Percentiles rank a stretch among this genome's conserved stretches.
Conservation (phyloP, 2,888 invertebrate species). For the Calliopum simillimum region DNA sequence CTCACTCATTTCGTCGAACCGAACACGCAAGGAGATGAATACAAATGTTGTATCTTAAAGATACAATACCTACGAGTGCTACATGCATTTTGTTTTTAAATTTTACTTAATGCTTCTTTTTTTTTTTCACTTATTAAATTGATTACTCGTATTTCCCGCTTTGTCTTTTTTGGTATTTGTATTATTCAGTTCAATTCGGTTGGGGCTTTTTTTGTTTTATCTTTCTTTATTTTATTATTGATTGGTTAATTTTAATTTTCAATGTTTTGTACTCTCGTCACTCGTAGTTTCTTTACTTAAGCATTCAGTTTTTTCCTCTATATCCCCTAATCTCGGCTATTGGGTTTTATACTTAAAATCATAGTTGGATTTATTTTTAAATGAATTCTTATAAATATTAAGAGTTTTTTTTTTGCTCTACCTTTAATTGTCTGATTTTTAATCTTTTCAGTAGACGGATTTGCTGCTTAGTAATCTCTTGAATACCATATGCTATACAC, state of each 20-base stretch:
- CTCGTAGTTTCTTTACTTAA: not conserved
- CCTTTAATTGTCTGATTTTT: conserved; percentile 18
- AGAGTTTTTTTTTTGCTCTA: not conserved
- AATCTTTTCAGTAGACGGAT: conserved; percentile 19
- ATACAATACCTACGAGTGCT: not conserved
- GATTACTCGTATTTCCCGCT: conserved; percentile 5
- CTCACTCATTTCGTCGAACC: conserved; percentile 4
- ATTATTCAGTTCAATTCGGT: too few relatives aligned
- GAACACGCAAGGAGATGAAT: not conserved
- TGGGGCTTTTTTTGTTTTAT: too few relatives aligned
- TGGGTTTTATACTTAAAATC: not conserved
- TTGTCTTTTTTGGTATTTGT: not conserved
- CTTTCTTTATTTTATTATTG: not conserved
- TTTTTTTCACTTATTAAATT: conserved; percentile 5
- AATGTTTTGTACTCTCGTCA: not conserved
- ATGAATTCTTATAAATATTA: not conserved
- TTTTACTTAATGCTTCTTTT: not conserved
- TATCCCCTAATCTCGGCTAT: not conserved
- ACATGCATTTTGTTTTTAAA: conserved; percentile 19
- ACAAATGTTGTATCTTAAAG: not conserved
- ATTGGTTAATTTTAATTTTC: not conserved
- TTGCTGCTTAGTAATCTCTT: conserved; percentile 37
- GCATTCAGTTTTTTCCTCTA: not conserved
- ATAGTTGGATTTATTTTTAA: not conserved
- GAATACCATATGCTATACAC: conserved; percentile 5